Conservation (phyloP, 1,140 invertebrate species). For the Whitmania pigra region DNA sequence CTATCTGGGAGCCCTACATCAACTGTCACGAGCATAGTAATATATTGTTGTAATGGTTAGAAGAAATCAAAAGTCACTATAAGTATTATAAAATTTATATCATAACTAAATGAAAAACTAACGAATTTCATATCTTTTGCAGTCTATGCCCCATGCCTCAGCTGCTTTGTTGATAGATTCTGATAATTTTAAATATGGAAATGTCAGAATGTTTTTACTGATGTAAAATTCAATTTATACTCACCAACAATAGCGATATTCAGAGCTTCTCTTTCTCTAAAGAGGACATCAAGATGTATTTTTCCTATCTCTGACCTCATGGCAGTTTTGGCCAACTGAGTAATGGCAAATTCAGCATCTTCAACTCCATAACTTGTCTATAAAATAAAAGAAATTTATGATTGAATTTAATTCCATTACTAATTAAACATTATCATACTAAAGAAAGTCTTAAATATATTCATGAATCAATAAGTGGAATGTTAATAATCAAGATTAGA, state of each 20-base stretch:
- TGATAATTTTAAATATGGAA: slow-evolving; percentile 26
- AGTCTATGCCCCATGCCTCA: slow-evolving; percentile 93
- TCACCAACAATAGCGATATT: slow-evolving; percentile 79
- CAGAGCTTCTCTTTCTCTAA: slow-evolving; percentile 84
- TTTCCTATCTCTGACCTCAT: slow-evolving; percentile 97
- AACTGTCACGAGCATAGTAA: too few species aligned
- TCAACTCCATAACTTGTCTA: slow-evolving; percentile 92
- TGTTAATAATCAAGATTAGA: too few species aligned
- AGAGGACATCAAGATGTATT: slow-evolving; percentile 93
- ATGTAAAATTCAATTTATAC: not conserved
- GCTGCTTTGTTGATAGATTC: slow-evolving; percentile 94
- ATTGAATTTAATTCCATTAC: slow-evolving; percentile 1
- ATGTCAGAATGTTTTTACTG: not conserved
- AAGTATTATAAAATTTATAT: not conserved
- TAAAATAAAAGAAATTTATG: slow-evolving; percentile 7
- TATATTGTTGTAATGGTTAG: too few species aligned
- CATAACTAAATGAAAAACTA: slow-evolving; percentile 41
- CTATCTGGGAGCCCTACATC: slow-evolving; percentile 80
- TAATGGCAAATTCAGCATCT: slow-evolving; percentile 97
- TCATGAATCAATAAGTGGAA: too few species aligned
- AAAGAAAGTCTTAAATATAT: too few species aligned
- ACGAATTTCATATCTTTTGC: slow-evolving; percentile 95
- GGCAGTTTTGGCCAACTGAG: slow-evolving; percentile 94
- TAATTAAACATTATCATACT: not conserved
- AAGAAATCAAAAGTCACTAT: too few species aligned